Evolutionary conservation across 2,888 invertebrate species (phyloP).

Genomic region (Lasiommata megera): DNA sequence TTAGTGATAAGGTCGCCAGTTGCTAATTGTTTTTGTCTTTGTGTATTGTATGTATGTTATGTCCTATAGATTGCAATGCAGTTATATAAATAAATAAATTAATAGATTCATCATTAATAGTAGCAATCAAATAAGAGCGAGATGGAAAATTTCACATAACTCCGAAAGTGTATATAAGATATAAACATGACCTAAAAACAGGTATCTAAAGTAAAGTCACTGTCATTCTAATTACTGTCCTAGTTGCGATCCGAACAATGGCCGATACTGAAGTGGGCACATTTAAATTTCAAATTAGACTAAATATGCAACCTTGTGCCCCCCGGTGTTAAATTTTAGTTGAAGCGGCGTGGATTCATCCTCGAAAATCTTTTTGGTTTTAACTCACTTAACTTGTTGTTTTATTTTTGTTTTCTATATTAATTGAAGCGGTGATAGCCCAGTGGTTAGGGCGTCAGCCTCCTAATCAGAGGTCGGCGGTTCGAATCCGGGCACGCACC

Average conservation of each 20-base stretch:
- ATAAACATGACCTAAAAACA: slow-evolving; percentile 33
- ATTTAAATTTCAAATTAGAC: slow-evolving; percentile 60
- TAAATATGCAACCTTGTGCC: slow-evolving; percentile 37
- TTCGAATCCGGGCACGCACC: no score
- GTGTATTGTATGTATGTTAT: no score
- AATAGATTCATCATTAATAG: no score
- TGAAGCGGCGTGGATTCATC: slow-evolving; percentile 18
- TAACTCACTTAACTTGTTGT: no score
- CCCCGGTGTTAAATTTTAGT: slow-evolving; percentile 38
- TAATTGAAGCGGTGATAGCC: no score
- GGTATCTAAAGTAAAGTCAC: slow-evolving; percentile 36
- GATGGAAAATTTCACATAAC: not conserved
- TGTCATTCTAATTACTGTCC: slow-evolving; percentile 44
- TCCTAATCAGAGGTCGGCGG: no score
- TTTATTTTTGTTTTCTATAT: no score
- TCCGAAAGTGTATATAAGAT: not conserved
- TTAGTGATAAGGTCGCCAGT: no score
- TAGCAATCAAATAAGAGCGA: not conserved
- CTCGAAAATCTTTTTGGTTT: not conserved
- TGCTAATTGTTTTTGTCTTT: no score
- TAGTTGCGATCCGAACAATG: slow-evolving; percentile 36
- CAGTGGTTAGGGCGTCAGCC: no score
- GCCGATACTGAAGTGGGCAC: slow-evolving; percentile 37
- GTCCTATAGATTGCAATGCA: no score
- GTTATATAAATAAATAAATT: not conserved